Evolutionary conservation across 2,888 invertebrate genomes (phyloP).

Genomic region (Sicus ferrugineus): DNA sequence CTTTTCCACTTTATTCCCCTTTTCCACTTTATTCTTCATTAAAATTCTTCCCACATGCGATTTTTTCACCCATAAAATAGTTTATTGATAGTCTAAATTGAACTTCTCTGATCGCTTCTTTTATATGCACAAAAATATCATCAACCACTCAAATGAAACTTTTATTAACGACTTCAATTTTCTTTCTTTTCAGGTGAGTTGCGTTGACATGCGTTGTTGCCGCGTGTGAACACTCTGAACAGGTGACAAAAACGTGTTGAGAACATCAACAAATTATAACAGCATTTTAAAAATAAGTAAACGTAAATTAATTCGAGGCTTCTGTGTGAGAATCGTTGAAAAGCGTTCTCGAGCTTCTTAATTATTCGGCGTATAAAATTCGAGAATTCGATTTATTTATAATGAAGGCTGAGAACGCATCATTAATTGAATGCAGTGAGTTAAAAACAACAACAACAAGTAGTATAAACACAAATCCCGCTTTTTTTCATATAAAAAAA

Average conservation of each 20-base stretch:
- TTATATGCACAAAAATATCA: not conserved
- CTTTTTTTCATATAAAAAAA: too few relatives aligned
- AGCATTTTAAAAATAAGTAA: not conserved
- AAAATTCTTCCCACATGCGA: not conserved
- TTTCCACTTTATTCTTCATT: not conserved
- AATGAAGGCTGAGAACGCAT: too few relatives aligned
- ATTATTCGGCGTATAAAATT: too few relatives aligned
- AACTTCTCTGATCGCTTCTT: too few relatives aligned
- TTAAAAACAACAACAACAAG: too few relatives aligned
- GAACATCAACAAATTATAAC: not conserved
- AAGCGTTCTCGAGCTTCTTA: not conserved
- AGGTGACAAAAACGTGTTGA: not conserved
- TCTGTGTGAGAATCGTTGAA: not conserved
- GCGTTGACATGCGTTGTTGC: not conserved
- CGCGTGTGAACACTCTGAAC: not conserved
- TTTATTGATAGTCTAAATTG: too few relatives aligned
- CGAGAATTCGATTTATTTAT: too few relatives aligned
- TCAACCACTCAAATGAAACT: not conserved
- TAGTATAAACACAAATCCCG: too few relatives aligned
- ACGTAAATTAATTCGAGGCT: not conserved
- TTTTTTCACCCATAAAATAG: too few relatives aligned
- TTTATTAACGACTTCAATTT: not conserved
- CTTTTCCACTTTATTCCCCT: not conserved
- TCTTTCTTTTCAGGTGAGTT: slow-evolving; percentile 8
- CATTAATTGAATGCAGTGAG: too few relatives aligned